Base-by-base conservation (phyloP, 2,797 vertebrate genomes). In the Clarias laeviceps region DNA sequence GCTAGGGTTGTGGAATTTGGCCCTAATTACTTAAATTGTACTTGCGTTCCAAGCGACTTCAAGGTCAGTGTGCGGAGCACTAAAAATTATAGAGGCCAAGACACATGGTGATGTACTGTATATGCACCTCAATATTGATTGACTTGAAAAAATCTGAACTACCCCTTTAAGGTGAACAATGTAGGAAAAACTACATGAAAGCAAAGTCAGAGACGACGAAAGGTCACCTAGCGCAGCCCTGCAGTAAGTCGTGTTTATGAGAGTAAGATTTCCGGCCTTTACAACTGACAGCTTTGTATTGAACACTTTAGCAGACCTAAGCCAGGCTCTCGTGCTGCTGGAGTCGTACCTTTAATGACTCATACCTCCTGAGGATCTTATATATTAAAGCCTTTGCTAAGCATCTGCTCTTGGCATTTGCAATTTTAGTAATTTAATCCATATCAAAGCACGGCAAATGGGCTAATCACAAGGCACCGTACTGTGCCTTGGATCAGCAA, bases 121-220 rank as follows among this genome's bases (percentile, higher is more conserved):
- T 54, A 54, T 54, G 50, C 50, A 54, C 50, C 50, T 54, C 50
- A 54, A 54, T 12, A 54, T 14, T 54, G 50, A 14, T 50, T 50
- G 45, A 45, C 45, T 45, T 45, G 8, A 14, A 54, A 54, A 14
- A 54, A 54, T 54, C 50, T 14, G 50, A 14, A 54, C 12, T 14
- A 54, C 50, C 50, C 50, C 50, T 54, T 29, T 70, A 87, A 37
- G 40, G 64, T 45, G 79, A 57, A 78, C n/a, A 74, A 87, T 81
- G 78, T 79, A 66, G 76, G 57, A 20, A 66, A 66, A 59, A 8
- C 45, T 50, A 50, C 11, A 50, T 3, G 32, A 45, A 27, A 73
- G 56, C 32, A 72, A 59, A 61, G 56, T 72, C 79, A 61, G 6
- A 18, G 22, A 11, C 37, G 29, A 61, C 5, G 34, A 34, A 59